A percentile compares a stretch with the other conserved stretches of the same genome.
These are phyloP conservation scores for Malthinus seriepunctatus DNA, from an alignment of 2,888 invertebrate genomes.

Conservation along the genomic window DNA sequence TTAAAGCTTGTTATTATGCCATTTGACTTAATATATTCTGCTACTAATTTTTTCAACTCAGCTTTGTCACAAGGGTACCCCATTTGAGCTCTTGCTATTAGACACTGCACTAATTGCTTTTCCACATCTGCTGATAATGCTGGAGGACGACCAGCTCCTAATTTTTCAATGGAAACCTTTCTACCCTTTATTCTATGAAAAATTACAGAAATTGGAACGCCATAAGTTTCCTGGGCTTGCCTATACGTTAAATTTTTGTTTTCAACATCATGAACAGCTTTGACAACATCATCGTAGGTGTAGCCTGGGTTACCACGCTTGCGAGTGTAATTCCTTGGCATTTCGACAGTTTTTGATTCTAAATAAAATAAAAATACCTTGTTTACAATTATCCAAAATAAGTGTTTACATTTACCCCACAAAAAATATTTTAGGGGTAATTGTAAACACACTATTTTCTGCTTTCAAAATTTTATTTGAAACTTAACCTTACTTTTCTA, in stretches of 20 bases:
- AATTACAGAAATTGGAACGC: neutral
- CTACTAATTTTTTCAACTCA: neutral
- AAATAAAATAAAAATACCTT: too few species aligned
- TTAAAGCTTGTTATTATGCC: slow-evolving; percentile 20
- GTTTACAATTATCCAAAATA: too few species aligned
- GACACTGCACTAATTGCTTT: neutral
- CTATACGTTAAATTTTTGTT: neutral
- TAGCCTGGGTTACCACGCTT: neutral
- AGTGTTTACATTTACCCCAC: too few species aligned
- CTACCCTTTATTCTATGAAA: neutral
- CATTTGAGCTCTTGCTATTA: neutral
- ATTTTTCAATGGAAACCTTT: neutral
- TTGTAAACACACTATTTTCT: too few species aligned
- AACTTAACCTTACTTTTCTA: too few species aligned
- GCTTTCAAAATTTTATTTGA: too few species aligned
- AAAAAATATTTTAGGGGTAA: too few species aligned
- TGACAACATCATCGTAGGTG: neutral
- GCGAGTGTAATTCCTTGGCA: too few species aligned
- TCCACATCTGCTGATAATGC: neutral
- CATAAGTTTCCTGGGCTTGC: neutral
- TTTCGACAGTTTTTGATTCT: too few species aligned
- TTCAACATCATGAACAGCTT: neutral
- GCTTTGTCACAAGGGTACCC: slow-evolving; percentile 14
- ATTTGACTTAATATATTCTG: neutral
- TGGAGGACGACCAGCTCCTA: neutral